Evolutionary conservation across 1,140 invertebrate genomes (phyloP).

Genomic region (Anastatus disparis): DNA sequence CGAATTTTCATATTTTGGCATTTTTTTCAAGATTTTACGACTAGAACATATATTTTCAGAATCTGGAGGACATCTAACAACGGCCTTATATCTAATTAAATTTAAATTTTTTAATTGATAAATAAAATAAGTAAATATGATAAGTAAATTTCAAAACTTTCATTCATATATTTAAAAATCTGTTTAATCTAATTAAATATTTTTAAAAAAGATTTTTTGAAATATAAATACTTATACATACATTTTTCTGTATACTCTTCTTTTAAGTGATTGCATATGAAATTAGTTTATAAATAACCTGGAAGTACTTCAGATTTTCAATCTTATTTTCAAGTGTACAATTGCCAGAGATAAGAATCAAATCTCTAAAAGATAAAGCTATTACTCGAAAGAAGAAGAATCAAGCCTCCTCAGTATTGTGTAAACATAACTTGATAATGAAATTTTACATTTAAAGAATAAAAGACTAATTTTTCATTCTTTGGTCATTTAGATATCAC

Average conservation of each 20-base stretch:
- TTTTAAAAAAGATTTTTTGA: background rate
- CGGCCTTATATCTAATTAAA: too few relatives aligned
- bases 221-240: background rate
- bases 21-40: too few relatives aligned
- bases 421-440: slow-evolving; percentile 26
- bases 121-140: too few relatives aligned
- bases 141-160: background rate
- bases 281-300: slow-evolving; percentile 10
- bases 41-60: too few relatives aligned
- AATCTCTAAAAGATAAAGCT: too few relatives aligned
- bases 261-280: background rate
- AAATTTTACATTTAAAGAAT: background rate
- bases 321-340: slow-evolving; percentile 4
- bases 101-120: too few relatives aligned
- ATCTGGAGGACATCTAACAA: too few relatives aligned
- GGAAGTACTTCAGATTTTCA: background rate
- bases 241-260: background rate
- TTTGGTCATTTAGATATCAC: too few relatives aligned
- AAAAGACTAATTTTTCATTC: background rate
- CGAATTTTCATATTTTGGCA: too few relatives aligned
- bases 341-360: slow-evolving; percentile 35
- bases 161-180: background rate
- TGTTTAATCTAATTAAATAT: background rate
- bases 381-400: too few relatives aligned
- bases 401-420: slow-evolving; percentile 11